A percentile compares a stretch with the other conserved stretches of the same genome.
These are phyloP conservation scores for Daubentonia madagascariensis DNA, from an alignment of 2,113 vertebrate species.

Conservation along the genomic window DNA sequence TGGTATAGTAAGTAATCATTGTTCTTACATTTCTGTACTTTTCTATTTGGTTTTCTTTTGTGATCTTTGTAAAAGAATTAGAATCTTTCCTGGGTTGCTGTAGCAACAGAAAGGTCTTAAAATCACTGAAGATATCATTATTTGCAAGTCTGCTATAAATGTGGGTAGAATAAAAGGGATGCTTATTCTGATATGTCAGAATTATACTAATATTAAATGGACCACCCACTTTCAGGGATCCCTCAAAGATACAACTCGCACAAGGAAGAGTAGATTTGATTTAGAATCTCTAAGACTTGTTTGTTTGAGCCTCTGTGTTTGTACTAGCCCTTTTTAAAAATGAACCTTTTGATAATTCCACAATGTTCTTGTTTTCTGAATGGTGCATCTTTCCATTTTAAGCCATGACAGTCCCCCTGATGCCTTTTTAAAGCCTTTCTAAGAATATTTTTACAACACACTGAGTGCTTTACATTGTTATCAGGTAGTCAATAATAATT, in stretches of 20 bases:
- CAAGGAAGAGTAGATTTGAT: neutral
- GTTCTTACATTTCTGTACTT: constrained; percentile 15
- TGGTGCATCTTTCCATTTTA: neutral
- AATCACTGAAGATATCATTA: neutral
- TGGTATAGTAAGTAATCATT: constrained; percentile 10
- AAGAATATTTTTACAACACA: neutral
- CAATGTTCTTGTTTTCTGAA: neutral
- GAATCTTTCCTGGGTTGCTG: neutral
- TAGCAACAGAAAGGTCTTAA: neutral
- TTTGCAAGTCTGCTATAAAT: neutral
- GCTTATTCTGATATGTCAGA: neutral
- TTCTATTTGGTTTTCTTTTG: constrained; percentile 13
- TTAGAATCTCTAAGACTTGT: neutral
- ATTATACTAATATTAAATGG: neutral
- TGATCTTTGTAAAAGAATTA: neutral
- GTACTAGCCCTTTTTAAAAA: neutral
- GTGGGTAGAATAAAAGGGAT: neutral
- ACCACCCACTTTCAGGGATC: neutral
- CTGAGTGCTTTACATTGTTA: neutral
- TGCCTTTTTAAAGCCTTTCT: neutral
- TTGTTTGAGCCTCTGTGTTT: neutral
- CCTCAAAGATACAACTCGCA: neutral
- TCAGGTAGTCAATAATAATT: neutral
- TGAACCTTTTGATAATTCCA: constrained; percentile 26
- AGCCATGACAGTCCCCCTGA: neutral